Evolutionary conservation across 2,113 vertebrate genomes (phyloP).

Genomic region (Smithornis capensis): DNA sequence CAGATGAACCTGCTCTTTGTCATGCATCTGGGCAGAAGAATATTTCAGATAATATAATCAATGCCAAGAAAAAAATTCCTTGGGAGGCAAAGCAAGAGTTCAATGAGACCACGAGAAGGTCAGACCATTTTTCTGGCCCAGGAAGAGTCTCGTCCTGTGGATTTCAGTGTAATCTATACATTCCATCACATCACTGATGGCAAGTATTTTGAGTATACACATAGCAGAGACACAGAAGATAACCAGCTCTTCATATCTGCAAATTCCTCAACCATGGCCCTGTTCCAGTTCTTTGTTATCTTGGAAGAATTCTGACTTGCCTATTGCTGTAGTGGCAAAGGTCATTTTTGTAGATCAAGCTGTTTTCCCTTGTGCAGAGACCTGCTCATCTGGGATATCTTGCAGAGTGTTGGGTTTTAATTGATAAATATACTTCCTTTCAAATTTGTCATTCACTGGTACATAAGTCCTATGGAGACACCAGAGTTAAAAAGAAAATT

Average conservation of each 20-base stretch:
- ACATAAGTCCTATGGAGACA: neutral
- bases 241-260: slow-evolving; percentile 50
- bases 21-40: neutral
- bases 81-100: neutral
- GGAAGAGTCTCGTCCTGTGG: neutral
- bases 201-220: neutral
- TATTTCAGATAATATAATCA: neutral
- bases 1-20: neutral
- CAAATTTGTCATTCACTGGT: neutral
- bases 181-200: slow-evolving; percentile 19
- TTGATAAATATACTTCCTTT: slow-evolving; percentile 25
- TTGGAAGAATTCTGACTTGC: slow-evolving; percentile 3
- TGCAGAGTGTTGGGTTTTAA: neutral
- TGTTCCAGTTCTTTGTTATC: slow-evolving; percentile 30
- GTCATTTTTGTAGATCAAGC: neutral
- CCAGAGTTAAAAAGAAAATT: neutral
- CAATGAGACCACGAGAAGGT: neutral
- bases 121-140: neutral
- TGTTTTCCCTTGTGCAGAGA: neutral
- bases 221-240: slow-evolving; percentile 27
- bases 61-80: neutral
- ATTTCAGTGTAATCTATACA: slow-evolving; percentile 2
- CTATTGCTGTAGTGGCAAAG: neutral
- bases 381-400: neutral
- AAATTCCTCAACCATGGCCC: slow-evolving; percentile 47